Evolutionary conservation across 2,888 invertebrate genomes (phyloP).

Genomic region (Meta bourneti): DNA sequence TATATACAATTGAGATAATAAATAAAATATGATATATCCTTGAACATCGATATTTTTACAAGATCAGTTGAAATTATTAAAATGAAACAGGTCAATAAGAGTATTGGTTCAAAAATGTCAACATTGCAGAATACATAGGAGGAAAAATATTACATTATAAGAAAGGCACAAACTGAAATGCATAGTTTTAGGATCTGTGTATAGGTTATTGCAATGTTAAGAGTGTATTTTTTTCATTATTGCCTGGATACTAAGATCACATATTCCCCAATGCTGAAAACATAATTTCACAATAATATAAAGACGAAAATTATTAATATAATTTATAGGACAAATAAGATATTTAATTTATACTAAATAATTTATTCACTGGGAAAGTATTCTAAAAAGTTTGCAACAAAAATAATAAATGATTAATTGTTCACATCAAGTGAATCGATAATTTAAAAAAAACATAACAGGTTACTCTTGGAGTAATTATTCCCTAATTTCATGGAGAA

Average conservation of each 20-base stretch:
- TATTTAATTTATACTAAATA: slow-evolving; percentile 7
- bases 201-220: not conserved
- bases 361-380: slow-evolving; percentile 27
- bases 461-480: not conserved
- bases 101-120: not conserved
- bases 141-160: not conserved
- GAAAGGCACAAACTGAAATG: not conserved
- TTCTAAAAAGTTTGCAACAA: not conserved
- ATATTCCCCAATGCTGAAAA: not conserved
- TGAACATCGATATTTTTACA: slow-evolving; percentile 29
- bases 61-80: slow-evolving; percentile 24
- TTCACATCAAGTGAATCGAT: not conserved
- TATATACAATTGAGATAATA: slow-evolving; percentile 59
- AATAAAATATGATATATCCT: slow-evolving; percentile 38
- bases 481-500: too few species aligned
- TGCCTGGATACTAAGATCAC: not conserved
- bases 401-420: not conserved
- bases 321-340: not conserved
- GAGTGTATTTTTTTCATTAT: not conserved
- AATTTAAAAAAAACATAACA: not conserved
- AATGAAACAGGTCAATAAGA: not conserved
- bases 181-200: not conserved
- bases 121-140: not conserved
- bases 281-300: slow-evolving; percentile 12
- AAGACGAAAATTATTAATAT: too few species aligned